phyloP scores from a whole-genome alignment of 2,888 invertebrate genomes.

The Melitaea athalia region DNA sequence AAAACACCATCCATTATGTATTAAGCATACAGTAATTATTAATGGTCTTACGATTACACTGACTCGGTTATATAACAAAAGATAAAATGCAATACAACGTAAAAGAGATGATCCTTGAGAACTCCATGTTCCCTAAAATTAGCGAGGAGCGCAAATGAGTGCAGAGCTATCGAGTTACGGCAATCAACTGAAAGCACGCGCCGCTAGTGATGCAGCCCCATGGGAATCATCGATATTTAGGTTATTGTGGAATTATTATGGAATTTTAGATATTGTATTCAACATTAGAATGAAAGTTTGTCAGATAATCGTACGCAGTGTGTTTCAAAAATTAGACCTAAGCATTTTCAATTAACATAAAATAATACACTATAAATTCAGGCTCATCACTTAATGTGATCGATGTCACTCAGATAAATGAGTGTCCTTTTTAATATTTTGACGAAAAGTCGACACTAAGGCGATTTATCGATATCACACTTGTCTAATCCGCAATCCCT shows the following conservation, averaged over 20 bases:
- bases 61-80: background rate
- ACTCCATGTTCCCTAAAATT: slow-evolving; percentile 57
- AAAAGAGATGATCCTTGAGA: slow-evolving; percentile 10
- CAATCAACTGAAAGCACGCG: slow-evolving; percentile 78
- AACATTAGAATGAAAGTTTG: background rate
- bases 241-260: slow-evolving; percentile 1
- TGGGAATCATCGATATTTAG: slow-evolving; percentile 48
- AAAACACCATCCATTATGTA: too few relatives aligned
- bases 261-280: slow-evolving; percentile 1
- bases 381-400: background rate
- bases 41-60: background rate
- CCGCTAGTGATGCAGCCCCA: slow-evolving; percentile 56
- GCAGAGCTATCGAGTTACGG: slow-evolving; percentile 79
- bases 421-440: slow-evolving; percentile 1
- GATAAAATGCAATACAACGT: slow-evolving; percentile 10
- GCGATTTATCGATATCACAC: slow-evolving; percentile 44
- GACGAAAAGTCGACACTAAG: slow-evolving; percentile 32
- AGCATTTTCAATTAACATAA: background rate
- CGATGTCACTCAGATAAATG: background rate
- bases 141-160: slow-evolving; percentile 72
- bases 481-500: slow-evolving; percentile 49
- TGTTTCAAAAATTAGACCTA: too few relatives aligned
- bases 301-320: background rate
- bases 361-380: background rate
- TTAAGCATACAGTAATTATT: too few relatives aligned